Percentiles rank a stretch among this genome's conserved stretches.
Conservation (phyloP, 2,888 invertebrate species). For the Dastarcus helophoroides region DNA sequence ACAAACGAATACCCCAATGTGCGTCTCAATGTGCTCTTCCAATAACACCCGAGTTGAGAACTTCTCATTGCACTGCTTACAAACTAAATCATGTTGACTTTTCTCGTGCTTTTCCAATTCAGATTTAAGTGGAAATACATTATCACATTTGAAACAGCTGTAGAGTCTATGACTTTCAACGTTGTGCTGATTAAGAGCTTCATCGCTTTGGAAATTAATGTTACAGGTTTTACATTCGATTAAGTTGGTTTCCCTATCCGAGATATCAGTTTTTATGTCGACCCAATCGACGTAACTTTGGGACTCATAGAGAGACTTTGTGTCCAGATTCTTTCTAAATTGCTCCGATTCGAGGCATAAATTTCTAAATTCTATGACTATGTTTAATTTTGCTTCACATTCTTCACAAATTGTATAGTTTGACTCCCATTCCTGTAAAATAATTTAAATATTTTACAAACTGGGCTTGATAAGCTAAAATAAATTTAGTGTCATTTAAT, state of each 20-base stretch:
- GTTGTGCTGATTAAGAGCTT: background rate
- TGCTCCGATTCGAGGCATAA: constrained; percentile 14
- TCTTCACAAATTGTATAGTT: constrained; percentile 15
- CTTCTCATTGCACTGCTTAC: constrained; percentile 1
- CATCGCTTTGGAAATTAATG: background rate
- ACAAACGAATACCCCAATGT: constrained; percentile 14
- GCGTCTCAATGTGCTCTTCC: constrained; percentile 4
- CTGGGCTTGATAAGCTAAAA: too few species aligned
- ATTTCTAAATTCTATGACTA: constrained; percentile 16
- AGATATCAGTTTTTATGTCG: constrained; percentile 5
- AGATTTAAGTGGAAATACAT: background rate
- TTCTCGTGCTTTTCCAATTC: constrained; percentile 1
- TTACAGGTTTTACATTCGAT: too few species aligned
- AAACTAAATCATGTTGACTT: background rate
- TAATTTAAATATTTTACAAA: too few species aligned
- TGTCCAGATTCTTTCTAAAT: constrained; percentile 9
- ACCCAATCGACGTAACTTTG: background rate
- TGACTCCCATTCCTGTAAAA: constrained; percentile 18
- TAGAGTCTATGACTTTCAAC: background rate
- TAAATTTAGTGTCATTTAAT: too few species aligned
- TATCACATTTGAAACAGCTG: background rate
- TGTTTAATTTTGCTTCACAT: constrained; percentile 15
- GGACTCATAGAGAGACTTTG: constrained; percentile 2
- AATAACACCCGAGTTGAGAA: constrained; percentile 2
- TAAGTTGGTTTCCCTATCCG: too few species aligned